phyloP scores from a whole-genome alignment of 2,888 invertebrate species.

The Lasiommata megera region DNA sequence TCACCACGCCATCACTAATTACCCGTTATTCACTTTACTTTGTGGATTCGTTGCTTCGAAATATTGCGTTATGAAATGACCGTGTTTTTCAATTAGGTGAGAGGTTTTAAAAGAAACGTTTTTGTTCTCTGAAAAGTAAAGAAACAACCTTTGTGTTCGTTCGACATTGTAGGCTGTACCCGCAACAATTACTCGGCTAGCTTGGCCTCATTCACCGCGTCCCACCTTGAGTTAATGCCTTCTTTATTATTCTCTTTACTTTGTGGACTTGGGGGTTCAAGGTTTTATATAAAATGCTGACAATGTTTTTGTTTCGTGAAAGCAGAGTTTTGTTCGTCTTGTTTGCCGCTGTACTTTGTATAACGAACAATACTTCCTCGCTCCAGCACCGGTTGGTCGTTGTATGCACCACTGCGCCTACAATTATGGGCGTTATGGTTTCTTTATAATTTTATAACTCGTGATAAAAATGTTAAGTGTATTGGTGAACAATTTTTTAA shows the following conservation, averaged over 20 bases:
- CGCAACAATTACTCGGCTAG: conserved; percentile 8
- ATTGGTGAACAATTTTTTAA: neutral
- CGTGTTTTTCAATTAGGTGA: neutral
- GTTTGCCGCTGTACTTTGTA: neutral
- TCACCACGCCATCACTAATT: neutral
- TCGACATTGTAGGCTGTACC: conserved; percentile 2
- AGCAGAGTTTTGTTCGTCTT: conserved; percentile 1
- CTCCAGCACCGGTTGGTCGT: too few species aligned
- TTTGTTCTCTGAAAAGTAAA: neutral
- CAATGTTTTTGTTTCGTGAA: conserved; percentile 3
- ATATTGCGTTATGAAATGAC: conserved; percentile 6
- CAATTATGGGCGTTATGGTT: neutral
- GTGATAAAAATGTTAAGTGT: neutral
- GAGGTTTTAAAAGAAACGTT: neutral
- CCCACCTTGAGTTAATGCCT: conserved; percentile 12
- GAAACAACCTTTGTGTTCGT: conserved; percentile 5
- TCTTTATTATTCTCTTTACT: conserved; percentile 19
- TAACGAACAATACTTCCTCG: neutral
- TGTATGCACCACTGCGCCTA: neutral
- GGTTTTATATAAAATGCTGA: conserved; percentile 10
- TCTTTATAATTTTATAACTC: neutral
- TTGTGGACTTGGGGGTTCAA: conserved; percentile 7
- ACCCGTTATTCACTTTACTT: neutral
- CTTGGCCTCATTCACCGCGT: conserved; percentile 6
- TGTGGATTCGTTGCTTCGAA: neutral